Conservation (phyloP, 2,888 invertebrate species). For the Ceraclea dissimilis region DNA sequence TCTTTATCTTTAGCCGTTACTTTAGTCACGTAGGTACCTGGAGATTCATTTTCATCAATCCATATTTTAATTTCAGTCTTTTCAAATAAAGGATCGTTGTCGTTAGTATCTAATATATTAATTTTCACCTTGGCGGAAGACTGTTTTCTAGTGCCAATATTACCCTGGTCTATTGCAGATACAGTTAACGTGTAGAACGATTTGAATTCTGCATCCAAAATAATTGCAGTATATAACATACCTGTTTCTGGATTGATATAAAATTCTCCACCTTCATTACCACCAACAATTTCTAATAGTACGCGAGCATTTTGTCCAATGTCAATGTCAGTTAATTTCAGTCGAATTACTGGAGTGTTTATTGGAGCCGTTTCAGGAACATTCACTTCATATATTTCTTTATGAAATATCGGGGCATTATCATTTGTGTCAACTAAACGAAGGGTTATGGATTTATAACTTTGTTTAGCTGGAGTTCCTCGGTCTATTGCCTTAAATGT, state of each 20-base stretch:
- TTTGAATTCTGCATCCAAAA: constrained; percentile 77
- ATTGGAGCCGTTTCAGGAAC: constrained; percentile 84
- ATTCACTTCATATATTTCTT: constrained; percentile 78
- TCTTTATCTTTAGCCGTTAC: constrained; percentile 84
- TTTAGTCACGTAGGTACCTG: constrained; percentile 76
- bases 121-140: constrained; percentile 89
- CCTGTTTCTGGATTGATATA: constrained; percentile 81
- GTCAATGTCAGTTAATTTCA: constrained; percentile 81
- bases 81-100: constrained; percentile 88
- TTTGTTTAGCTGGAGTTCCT: constrained; percentile 70
- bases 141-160: constrained; percentile 73
- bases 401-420: constrained; percentile 80
- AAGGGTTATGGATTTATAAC: constrained; percentile 75
- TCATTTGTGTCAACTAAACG: constrained; percentile 77
- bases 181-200: constrained; percentile 82
- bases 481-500: constrained; percentile 79
- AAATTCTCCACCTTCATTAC: constrained; percentile 86
- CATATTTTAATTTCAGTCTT: constrained; percentile 60
- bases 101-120: constrained; percentile 84
- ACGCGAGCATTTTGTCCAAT: constrained; percentile 78
- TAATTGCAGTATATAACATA: constrained; percentile 78
- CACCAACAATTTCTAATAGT: constrained; percentile 81
- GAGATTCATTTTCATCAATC: constrained; percentile 81
- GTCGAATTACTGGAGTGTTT: constrained; percentile 78
- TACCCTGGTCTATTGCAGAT: constrained; percentile 82